A percentile compares a stretch with the other conserved stretches of the same genome.
Conservation (phyloP, 1,140 invertebrate genomes). For the Drosophila nasuta region DNA sequence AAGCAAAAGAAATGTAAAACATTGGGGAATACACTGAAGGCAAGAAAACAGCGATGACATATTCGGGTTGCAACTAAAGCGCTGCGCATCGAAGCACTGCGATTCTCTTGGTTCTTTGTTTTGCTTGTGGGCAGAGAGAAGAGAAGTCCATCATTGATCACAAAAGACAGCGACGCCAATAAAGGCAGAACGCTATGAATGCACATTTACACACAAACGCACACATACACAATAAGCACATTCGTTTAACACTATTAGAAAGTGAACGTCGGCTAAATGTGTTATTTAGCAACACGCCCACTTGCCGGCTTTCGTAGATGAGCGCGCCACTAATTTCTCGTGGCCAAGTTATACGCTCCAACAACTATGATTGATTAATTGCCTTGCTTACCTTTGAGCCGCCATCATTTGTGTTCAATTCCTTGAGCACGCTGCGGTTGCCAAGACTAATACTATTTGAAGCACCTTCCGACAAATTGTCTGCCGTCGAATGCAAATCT, state of each 20-base stretch:
- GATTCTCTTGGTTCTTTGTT: not conserved
- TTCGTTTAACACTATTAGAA: conserved; percentile 28
- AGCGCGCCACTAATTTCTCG: conserved; percentile 2
- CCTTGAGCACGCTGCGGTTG: conserved; percentile 60
- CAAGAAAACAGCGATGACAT: conserved; percentile 16
- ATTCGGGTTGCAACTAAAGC: conserved; percentile 35
- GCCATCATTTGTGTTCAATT: conserved; percentile 68
- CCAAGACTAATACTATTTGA: conserved; percentile 19
- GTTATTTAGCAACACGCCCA: conserved; percentile 20
- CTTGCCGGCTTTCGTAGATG: conserved; percentile 10
- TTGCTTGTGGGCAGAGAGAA: conserved; percentile 3
- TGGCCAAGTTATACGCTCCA: conserved; percentile 12
- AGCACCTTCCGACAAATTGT: conserved; percentile 8
- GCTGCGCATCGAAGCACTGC: not conserved
- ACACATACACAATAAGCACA: not conserved
- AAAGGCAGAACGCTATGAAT: conserved; percentile 21
- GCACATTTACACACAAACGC: conserved; percentile 7
- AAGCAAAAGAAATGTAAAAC: conserved; percentile 39
- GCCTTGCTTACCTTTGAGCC: conserved; percentile 55
- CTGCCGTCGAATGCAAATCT: conserved; percentile 1
- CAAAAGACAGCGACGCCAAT: conserved; percentile 18
- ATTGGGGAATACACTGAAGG: conserved; percentile 14
- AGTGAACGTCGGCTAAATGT: conserved; percentile 44
- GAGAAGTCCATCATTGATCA: conserved; percentile 33
- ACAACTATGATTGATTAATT: conserved; percentile 28